A percentile compares a stretch with the other conserved stretches of the same genome.
Evolutionary conservation across 64 coral and sea anemone genomes (phyloP).

Genomic region (Pocillopora verrucosa): DNA sequence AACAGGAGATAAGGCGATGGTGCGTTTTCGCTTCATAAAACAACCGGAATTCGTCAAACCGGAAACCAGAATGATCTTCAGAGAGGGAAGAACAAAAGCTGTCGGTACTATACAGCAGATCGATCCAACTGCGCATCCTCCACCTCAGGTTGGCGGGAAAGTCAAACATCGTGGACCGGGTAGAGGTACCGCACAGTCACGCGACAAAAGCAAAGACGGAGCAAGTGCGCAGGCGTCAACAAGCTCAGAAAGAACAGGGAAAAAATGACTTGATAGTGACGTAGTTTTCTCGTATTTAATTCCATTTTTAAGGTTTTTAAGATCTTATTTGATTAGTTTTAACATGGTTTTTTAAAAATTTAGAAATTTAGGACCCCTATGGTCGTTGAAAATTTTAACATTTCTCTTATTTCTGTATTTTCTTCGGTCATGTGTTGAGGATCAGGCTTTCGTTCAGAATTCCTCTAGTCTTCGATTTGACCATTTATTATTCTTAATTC

Average conservation of each 20-base stretch:
- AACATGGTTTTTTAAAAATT: neutral
- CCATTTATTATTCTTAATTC: no score
- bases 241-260: conserved; percentile 68
- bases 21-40: conserved; percentile 94
- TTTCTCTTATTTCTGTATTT: no score
- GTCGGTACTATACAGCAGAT: conserved; percentile 89
- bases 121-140: conserved; percentile 80
- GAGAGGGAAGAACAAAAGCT: conserved; percentile 98
- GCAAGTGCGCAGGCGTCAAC: conserved; percentile 51
- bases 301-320: neutral
- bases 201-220: conserved; percentile 50
- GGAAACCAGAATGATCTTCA: conserved; percentile 91
- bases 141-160: conserved; percentile 72
- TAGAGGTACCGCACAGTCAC: conserved; percentile 27
- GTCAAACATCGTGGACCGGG: conserved; percentile 85
- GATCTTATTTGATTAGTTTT: neutral
- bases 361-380: neutral
- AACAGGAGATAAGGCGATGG: conserved; percentile 91
- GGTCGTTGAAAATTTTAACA: no score
- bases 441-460: no score
- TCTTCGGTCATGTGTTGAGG: no score
- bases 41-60: conserved; percentile 95
- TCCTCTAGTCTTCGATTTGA: no score
- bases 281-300: neutral
- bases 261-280: conserved; percentile 23